phyloP scores from a whole-genome alignment of 2,797 vertebrate genomes.

The Lophotriccus pileatus region DNA sequence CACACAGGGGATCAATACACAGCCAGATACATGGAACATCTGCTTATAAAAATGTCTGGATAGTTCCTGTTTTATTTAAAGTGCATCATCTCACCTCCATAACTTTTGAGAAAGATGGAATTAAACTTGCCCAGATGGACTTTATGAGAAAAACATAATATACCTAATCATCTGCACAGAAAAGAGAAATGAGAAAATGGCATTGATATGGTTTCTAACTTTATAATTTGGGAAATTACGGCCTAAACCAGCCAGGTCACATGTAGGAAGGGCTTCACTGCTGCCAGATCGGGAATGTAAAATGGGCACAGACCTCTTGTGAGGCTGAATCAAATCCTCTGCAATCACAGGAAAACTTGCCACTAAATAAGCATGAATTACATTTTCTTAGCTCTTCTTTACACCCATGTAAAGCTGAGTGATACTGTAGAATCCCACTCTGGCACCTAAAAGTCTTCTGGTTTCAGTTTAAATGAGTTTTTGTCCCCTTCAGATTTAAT shows the following conservation, averaged over 20 bases:
- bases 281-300: background rate
- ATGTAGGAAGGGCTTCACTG: background rate
- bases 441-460: background rate
- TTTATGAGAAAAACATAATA: background rate
- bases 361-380: background rate
- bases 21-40: conserved; percentile 23
- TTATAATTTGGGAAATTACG: background rate
- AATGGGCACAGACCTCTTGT: background rate
- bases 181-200: background rate
- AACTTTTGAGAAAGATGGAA: background rate
- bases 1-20: conserved; percentile 27
- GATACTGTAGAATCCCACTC: background rate
- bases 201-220: background rate
- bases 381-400: background rate
- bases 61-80: background rate
- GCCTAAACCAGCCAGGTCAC: background rate
- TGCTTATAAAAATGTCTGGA: conserved; percentile 13
- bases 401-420: background rate
- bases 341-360: background rate
- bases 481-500: background rate
- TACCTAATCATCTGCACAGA: background rate
- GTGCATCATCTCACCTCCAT: background rate
- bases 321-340: background rate
- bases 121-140: conserved; percentile 31
- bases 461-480: background rate